Base-by-base conservation (phyloP, 2,797 vertebrate genomes). In the Sebastiscus albofasciatus region DNA sequence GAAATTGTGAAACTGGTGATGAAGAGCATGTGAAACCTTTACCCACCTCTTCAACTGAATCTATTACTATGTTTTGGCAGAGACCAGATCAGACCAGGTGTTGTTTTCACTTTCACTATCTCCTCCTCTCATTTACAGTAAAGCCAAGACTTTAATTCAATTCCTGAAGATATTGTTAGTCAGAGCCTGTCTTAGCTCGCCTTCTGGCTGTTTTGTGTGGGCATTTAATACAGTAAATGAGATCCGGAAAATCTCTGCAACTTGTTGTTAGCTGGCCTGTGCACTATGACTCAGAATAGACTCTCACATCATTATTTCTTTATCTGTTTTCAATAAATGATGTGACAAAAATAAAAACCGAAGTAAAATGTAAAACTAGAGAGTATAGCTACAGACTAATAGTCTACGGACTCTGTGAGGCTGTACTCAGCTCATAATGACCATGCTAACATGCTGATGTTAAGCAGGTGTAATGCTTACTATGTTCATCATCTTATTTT, bases 241-340 rank as follows among this genome's bases (percentile, higher is more conserved):
- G 46, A 75, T 71, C 72, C 31, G 26, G 79, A 82, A 76, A 73
- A 54, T 78, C 54, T 72, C 34, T 46, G 20, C 4, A 54, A 70
- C 69, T 79, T 76, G 60, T 49, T 73, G 56, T 66, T 34, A 46
- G 64, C 67, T 70, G 71, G n/a, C 34, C 33, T 56, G 9, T 77
- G 62, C 69, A 29, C 8, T 46, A 52, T 86, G 88, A 89, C 83
- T 85, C 83, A 77, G 73, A 34, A 26, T 62, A 55, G 20, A 64
- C 42, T 29, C 42, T 29, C 20, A 29, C 49, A 49, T 31, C 59
- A 64, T 68, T 52, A 62, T 65, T 77, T 55, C 5, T 27, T 46
- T 27, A 58, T 58, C 14, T 54, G 20, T 56, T 33, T 67, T 56
- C 18, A 29, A 36, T 49, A 11, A 16, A 26, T 36, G 20, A 60